These are phyloP conservation scores for Melinopterus prodromus DNA, from an alignment of 2,888 invertebrate genomes.

Conservation along the genomic window DNA sequence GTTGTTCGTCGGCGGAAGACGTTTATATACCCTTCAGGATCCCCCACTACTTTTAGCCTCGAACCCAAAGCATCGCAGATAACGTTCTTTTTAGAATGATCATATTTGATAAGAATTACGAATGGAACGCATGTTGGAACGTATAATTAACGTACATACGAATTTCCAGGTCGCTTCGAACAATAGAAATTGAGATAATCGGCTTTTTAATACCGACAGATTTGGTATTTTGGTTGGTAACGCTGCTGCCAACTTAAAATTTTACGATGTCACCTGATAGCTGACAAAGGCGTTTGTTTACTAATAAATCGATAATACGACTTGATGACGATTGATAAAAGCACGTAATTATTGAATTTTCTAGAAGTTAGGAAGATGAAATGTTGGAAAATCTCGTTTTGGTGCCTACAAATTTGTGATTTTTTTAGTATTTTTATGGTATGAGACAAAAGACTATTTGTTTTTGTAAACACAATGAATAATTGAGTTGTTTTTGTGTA, in stretches of 20 bases:
- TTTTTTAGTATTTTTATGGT: background rate
- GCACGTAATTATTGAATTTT: background rate
- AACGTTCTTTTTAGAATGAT: background rate
- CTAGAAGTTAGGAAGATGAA: background rate
- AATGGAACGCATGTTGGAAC: conserved; percentile 7
- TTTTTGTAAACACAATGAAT: background rate
- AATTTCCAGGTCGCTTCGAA: background rate
- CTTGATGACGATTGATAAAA: background rate
- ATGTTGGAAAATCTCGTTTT: background rate
- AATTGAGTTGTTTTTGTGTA: background rate
- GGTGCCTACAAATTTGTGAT: background rate
- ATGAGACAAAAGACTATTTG: background rate
- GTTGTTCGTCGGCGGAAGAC: conserved; percentile 11
- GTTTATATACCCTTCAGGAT: conserved; percentile 46
- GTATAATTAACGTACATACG: background rate
- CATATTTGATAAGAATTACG: background rate
- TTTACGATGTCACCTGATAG: conserved; percentile 10
- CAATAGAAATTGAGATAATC: conserved; percentile 15
- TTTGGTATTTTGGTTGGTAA: conserved; percentile 7
- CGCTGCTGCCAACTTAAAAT: conserved; percentile 11
- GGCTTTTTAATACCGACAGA: background rate
- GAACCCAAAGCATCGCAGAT: conserved; percentile 42
- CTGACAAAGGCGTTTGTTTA: conserved; percentile 22
- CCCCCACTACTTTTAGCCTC: conserved; percentile 47
- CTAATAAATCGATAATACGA: conserved; percentile 12